Percentiles rank a stretch among this genome's conserved stretches.
Conservation (phyloP, 2,797 vertebrate genomes). For the Periparus ater region DNA sequence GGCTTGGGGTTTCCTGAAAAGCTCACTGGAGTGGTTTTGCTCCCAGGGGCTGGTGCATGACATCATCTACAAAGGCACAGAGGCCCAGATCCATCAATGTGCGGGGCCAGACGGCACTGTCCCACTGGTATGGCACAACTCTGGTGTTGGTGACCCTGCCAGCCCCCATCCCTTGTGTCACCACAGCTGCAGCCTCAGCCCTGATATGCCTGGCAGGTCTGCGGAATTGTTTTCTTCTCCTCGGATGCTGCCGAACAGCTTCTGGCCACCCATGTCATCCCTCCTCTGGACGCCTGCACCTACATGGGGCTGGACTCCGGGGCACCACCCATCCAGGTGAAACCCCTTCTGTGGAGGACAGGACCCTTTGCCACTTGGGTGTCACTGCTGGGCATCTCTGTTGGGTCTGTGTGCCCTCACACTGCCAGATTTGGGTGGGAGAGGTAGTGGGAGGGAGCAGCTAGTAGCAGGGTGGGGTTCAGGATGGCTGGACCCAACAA, state of each 20-base stretch:
- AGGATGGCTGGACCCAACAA: neutral
- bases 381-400: neutral
- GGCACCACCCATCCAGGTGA: constrained; percentile 89
- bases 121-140: constrained; percentile 78
- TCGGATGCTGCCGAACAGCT: constrained; percentile 85
- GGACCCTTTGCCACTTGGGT: accelerated
- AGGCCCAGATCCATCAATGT: constrained; percentile 80
- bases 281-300: constrained; percentile 92
- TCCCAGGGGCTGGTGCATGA: constrained; percentile 82
- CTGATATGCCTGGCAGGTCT: constrained; percentile 79
- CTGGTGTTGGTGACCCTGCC: accelerated
- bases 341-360: accelerated
- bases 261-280: constrained; percentile 86
- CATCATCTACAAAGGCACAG: constrained; percentile 86
- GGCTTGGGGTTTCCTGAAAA: neutral
- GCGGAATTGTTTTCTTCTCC: constrained; percentile 91
- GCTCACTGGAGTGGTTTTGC: neutral
- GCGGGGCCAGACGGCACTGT: constrained; percentile 81
- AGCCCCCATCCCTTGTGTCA: accelerated
- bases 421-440: neutral
- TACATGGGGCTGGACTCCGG: constrained; percentile 95
- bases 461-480: neutral
- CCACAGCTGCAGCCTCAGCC: neutral
- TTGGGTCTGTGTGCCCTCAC: neutral
- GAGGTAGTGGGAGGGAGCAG: neutral